Evolutionary conservation across 2,113 vertebrate genomes (phyloP), one percentile per base, ranked within the genome.

Genomic region (Pungitius pungitius): DNA sequence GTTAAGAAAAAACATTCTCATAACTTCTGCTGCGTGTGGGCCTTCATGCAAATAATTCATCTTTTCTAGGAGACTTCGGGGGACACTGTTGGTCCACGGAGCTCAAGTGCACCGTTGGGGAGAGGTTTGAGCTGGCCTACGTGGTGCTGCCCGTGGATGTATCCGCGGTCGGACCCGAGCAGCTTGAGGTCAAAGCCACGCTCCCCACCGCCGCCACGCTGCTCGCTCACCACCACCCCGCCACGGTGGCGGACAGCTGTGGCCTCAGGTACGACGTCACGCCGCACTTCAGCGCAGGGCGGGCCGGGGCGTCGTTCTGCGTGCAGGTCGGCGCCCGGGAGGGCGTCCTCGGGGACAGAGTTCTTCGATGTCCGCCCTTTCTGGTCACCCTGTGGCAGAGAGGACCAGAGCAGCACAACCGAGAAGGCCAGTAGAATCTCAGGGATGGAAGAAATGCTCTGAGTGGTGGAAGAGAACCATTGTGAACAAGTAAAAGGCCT

Each of bases 251-350:
- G 11, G 61, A 90, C 0, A 56, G 15, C 77, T 95, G 94, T 10
- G 94, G 94, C 65, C 84, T 92, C 12, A 85, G 83, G 40, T 95
- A 91, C 3, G 89, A 94, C 0, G 82, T 93, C 59, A 92, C 87
- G 1, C 13, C 39, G 20, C 77, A 86, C 24, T 83, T 94, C 61
- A 69, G 57, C 51, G 13, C 55, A 3, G 52, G 9, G 15, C 11
- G 20, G 1, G 35, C 18, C 0, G 74, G 45, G 58, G 57, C n/a
- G 0, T 77, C 24, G 0, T 85, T 95, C 78, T 95, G 94, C 11
- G 35, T 94, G 20, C 84, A 82, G 10, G 61, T 91, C 2, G 13
- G 74, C 49, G 30, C 55, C 6, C 75, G 42, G 22, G 73, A 77
- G 2, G 49, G 65, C 4, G 17, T 42, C 45, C 57, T 73, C 20